Evolutionary conservation across 2,888 invertebrate species (phyloP), one percentile per base, ranked within the genome.

Genomic region (Chirona hameri): DNA sequence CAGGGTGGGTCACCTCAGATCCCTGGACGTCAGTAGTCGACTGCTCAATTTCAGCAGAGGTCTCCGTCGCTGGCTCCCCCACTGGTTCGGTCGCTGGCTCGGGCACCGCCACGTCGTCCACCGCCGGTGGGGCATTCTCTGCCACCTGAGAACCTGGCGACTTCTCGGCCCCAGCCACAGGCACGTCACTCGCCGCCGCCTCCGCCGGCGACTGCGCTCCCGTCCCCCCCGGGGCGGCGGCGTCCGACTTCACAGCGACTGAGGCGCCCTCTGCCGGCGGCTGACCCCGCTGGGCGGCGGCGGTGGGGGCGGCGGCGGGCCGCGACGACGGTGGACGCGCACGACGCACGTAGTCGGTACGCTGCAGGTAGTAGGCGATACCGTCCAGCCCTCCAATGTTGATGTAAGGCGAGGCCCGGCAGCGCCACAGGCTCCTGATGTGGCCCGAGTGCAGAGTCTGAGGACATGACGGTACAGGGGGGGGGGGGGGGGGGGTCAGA

Each of bases 351-450:
- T n/a, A 14, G 65, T 69, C 81, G 10, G 85, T 83, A n/a, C 85
- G 81, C 18, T 82, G 82, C 39, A 85, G 72, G 4, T 82, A 52
- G 82, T 83, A 85, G 18, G 84, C 83, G 18, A 79, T 83, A 27
- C 83, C 85, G 72, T 81, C 39, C 65, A 85, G 79, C 21, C 85
- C 85, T 15, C 85, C 85, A 39, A 85, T 84, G 83, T 85, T 85
- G 27, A 84, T 81, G 31, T 83, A 83, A 9, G 83, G 81, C n/a
- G 83, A 81, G 9, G 82, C 81, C 21, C 80, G 81, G 48, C 81
- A 83, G 24, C 83, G 83, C 85, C 85, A 85, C 57, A 84, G 55
- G 12, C 48, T 48, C 48, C 81, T 80, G 14, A 84, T 83, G 31
- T 82, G 82, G 27, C 82, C 79, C 76, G 83, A 82, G 31, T 82